These are phyloP conservation scores for Apistogramma diplotaenia DNA, from an alignment of 2,113 vertebrate genomes.

Conservation along the genomic window DNA sequence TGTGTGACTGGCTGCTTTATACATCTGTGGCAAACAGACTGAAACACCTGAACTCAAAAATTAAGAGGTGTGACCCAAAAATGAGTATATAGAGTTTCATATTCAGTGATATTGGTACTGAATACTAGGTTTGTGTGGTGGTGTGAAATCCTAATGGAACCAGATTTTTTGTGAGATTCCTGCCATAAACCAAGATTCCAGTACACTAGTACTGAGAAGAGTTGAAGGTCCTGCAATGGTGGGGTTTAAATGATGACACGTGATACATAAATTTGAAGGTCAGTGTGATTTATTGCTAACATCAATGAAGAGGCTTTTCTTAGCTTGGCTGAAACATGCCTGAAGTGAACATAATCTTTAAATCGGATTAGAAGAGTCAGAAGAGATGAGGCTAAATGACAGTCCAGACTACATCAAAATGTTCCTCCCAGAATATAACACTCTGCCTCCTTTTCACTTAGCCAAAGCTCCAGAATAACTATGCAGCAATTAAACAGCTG, in stretches of 20 bases:
- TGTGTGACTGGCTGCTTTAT: neutral
- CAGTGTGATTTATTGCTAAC: neutral
- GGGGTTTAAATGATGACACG: neutral
- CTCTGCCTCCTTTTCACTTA: neutral
- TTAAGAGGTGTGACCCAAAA: neutral
- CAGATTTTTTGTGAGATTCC: neutral
- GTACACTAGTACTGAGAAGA: neutral
- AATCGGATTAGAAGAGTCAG: neutral
- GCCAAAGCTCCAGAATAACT: constrained; percentile 7
- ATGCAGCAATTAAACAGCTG: constrained; percentile 22
- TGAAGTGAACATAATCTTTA: neutral
- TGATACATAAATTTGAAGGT: neutral
- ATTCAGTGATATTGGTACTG: too few species aligned
- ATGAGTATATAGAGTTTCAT: neutral
- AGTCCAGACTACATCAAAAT: neutral
- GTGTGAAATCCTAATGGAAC: neutral
- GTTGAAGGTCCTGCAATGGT: neutral
- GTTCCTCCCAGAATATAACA: neutral
- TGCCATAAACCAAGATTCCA: neutral
- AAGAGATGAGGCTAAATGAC: neutral
- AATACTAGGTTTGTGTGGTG: neutral
- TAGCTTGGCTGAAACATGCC: neutral
- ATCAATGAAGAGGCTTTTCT: neutral
- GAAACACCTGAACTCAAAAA: neutral
- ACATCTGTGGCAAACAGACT: too few species aligned